Evolutionary conservation across 2,797 vertebrate species (phyloP).

Genomic region (Danio choprae): DNA sequence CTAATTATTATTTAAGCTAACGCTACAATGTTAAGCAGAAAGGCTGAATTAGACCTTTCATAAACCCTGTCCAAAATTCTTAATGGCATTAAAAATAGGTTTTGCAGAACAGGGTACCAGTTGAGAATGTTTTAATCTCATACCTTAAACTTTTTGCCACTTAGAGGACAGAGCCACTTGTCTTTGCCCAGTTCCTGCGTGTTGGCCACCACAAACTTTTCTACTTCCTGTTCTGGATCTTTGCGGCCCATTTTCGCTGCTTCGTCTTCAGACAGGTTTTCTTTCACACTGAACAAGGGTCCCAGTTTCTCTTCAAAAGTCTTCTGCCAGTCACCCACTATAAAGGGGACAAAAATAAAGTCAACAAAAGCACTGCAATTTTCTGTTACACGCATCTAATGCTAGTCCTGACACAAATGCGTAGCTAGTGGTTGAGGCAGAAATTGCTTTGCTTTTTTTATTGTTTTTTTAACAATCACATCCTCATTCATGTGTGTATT

Average conservation of each 20-base stretch:
- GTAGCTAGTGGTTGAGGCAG: not conserved
- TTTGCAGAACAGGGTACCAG: too few species aligned
- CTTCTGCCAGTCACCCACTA: constrained; percentile 92
- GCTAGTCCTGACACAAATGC: too few species aligned
- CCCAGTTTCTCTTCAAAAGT: constrained; percentile 89
- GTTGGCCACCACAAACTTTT: constrained; percentile 91
- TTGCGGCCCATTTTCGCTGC: constrained; percentile 91
- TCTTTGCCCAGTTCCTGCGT: constrained; percentile 93
- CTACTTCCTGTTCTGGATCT: constrained; percentile 90
- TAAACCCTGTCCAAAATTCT: too few species aligned
- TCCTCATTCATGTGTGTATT: too few species aligned
- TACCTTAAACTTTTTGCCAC: constrained; percentile 95
- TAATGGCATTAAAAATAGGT: too few species aligned
- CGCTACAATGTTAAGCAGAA: too few species aligned
- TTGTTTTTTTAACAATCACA: too few species aligned
- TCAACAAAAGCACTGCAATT: not conserved
- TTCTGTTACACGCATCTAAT: not conserved
- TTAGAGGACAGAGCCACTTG: constrained; percentile 93
- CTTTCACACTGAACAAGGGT: constrained; percentile 84
- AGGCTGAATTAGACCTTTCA: too few species aligned
- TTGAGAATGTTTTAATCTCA: not conserved
- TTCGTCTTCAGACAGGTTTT: constrained; percentile 88
- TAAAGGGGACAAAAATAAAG: not conserved
- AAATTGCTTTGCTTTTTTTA: too few species aligned
- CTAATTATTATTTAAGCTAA: too few species aligned